These are phyloP conservation scores for Drosophila subquinaria DNA, from an alignment of 2,888 invertebrate species.

Conservation along the genomic window DNA sequence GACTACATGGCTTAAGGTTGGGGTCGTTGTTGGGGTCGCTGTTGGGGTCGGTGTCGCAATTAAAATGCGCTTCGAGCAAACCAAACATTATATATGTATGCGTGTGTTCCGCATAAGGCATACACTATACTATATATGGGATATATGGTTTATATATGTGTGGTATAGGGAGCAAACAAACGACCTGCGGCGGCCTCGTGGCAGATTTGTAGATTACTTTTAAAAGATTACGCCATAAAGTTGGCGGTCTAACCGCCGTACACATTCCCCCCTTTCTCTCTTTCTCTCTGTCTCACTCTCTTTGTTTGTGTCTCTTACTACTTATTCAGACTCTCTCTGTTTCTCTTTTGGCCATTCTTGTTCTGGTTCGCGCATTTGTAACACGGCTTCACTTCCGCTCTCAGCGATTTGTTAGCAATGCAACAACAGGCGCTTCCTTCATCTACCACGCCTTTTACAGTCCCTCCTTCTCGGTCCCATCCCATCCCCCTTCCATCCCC, in stretches of 20 bases:
- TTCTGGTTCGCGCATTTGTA: conserved; percentile 81
- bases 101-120: conserved; percentile 49
- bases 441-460: conserved; percentile 10
- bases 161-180: conserved; percentile 66
- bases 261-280: background rate
- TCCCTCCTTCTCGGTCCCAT: background rate
- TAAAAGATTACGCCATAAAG: conserved; percentile 80
- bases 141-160: conserved; percentile 14
- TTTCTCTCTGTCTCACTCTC: background rate
- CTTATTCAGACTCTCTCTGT: background rate
- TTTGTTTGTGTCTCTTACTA: background rate
- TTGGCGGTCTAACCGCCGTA: conserved; percentile 67
- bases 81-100: conserved; percentile 58
- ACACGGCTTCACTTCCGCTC: conserved; percentile 78
- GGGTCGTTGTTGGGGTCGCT: background rate
- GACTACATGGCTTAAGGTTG: background rate
- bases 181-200: conserved; percentile 76
- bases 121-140: conserved; percentile 1
- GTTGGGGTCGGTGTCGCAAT: conserved; percentile 57
- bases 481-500: background rate
- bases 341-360: conserved; percentile 41
- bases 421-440: conserved; percentile 70
- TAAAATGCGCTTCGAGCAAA: conserved; percentile 62
- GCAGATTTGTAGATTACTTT: conserved; percentile 80
- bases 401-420: conserved; percentile 78